These are phyloP conservation scores for Corythornis vintsioides DNA, from an alignment of 2,113 vertebrate genomes.

Conservation along the genomic window DNA sequence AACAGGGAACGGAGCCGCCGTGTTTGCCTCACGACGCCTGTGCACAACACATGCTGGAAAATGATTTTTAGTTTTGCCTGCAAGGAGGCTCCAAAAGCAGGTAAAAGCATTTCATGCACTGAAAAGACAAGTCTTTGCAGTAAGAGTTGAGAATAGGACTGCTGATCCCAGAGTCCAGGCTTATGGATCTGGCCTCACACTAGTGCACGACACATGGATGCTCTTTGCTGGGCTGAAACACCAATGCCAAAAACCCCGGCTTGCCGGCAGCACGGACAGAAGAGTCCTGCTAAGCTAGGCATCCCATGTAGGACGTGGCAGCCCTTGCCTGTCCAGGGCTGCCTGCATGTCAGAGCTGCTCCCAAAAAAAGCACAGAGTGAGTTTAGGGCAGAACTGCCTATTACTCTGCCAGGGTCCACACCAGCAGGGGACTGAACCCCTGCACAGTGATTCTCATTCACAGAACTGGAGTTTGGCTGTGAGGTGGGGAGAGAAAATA, in stretches of 20 bases:
- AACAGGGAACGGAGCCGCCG: not conserved
- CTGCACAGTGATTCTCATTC: rapidly evolving
- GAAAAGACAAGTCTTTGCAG: not conserved
- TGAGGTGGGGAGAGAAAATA: rapidly evolving
- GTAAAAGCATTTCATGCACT: not conserved
- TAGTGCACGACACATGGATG: rapidly evolving
- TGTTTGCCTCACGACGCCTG: not conserved
- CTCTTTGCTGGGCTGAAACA: not conserved
- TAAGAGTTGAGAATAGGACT: not conserved
- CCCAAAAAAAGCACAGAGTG: not conserved
- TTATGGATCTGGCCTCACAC: not conserved
- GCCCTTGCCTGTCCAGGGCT: not conserved
- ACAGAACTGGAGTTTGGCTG: rapidly evolving
- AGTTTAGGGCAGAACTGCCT: not conserved
- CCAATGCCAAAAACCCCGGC: not conserved
- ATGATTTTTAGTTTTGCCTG: not conserved
- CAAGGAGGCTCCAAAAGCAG: not conserved
- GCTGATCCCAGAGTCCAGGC: not conserved
- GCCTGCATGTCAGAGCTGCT: not conserved
- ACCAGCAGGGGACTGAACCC: rapidly evolving
- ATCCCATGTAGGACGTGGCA: rapidly evolving
- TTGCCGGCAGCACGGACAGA: rapidly evolving
- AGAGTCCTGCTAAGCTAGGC: rapidly evolving
- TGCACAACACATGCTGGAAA: not conserved
- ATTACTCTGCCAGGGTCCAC: rapidly evolving